phyloP scores from a whole-genome alignment of 2,888 invertebrate species.

The Ariolimax columbianus region DNA sequence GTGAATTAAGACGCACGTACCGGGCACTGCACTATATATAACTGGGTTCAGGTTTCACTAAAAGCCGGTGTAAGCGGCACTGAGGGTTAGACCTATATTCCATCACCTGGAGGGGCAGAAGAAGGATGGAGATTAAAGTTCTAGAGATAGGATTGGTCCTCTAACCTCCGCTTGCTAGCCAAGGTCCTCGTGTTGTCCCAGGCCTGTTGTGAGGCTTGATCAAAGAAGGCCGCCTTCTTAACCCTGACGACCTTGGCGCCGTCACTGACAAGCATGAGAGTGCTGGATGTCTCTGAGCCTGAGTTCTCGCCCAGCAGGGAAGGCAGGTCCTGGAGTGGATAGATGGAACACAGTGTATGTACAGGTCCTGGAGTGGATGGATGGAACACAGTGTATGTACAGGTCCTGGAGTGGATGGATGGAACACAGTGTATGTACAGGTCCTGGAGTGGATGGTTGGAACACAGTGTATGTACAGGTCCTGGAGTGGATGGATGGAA shows the following conservation, averaged over 20 bases:
- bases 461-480: not conserved
- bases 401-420: constrained; percentile 60
- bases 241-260: constrained; percentile 66
- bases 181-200: constrained; percentile 61
- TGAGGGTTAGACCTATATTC: too few relatives aligned
- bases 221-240: constrained; percentile 62
- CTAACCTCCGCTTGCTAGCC: constrained; percentile 62
- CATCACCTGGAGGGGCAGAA: too few relatives aligned
- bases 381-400: not conserved
- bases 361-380: constrained; percentile 60
- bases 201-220: constrained; percentile 59
- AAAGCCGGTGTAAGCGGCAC: too few relatives aligned
- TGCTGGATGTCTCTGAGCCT: constrained; percentile 44
- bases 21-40: too few relatives aligned
- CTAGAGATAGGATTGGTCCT: not conserved
- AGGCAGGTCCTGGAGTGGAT: constrained; percentile 61
- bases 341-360: not conserved
- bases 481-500: too few relatives aligned
- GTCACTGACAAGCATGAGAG: constrained; percentile 65
- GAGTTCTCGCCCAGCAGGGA: constrained; percentile 54
- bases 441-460: constrained; percentile 57
- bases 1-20: too few relatives aligned
- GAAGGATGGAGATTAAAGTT: too few relatives aligned
- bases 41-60: too few relatives aligned
- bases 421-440: constrained; percentile 34